Evolutionary conservation across 2,113 vertebrate species (phyloP).

Genomic region (Colinus virginianus): DNA sequence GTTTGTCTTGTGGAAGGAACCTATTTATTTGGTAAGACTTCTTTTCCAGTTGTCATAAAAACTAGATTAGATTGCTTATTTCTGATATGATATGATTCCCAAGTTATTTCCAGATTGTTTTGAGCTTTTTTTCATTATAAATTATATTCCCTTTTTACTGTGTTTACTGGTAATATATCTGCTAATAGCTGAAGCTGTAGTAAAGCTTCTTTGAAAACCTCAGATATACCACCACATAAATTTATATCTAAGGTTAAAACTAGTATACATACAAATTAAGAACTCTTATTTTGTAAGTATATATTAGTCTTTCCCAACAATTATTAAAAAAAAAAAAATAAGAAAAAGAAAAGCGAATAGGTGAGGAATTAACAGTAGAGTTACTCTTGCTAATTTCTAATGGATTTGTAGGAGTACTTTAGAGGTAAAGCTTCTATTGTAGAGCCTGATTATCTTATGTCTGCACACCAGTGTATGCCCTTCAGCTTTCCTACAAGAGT

Average conservation of each 20-base stretch:
- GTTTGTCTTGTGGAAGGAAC: background rate
- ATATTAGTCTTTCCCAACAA: background rate
- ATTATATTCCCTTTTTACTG: background rate
- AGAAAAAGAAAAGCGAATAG: background rate
- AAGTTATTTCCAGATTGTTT: background rate
- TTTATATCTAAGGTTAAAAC: background rate
- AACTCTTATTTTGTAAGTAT: background rate
- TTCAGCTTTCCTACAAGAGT: background rate
- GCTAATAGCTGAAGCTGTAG: background rate
- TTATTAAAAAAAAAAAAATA: accelerated
- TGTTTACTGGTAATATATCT: background rate
- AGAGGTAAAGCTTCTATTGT: background rate
- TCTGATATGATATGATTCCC: background rate
- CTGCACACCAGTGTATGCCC: background rate
- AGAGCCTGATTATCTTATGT: background rate
- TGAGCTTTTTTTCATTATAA: background rate
- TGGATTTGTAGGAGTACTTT: background rate
- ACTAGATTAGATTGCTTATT: background rate
- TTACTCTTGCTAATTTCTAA: background rate
- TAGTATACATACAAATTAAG: background rate
- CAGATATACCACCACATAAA: background rate
- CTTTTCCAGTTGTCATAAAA: background rate
- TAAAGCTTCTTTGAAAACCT: background rate
- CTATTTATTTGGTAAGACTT: background rate
- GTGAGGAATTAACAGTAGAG: background rate